Evolutionary conservation across 2,888 invertebrate species (phyloP), one percentile per base, ranked within the genome.

Genomic region (Oscheius myriophilus): DNA sequence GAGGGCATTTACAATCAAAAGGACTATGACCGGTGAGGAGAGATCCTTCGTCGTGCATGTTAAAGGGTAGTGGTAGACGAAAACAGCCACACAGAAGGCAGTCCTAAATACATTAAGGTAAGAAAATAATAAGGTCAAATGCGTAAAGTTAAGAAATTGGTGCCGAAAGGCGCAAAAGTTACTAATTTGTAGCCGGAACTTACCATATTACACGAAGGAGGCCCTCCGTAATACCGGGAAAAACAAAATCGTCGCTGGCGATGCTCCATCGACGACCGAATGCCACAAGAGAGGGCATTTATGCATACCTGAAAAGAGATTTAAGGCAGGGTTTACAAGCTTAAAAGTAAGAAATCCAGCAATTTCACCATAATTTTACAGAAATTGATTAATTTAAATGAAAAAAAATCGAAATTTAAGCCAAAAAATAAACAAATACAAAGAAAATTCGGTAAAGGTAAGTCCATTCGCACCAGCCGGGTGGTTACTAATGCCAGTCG

Each of bases 241-340:
- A 93, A 53, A 95, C 94, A 86, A 95, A 92, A 88, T 95, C 95
- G 89, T 95, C 95, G 81, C 93, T 92, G 84, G 92, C 93, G 83
- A 93, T 92, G 84, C 92, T 91, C 94, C 94, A 95, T 89, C 93
- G 92, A 87, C 94, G 91, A 85, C 92, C 92, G 87, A 94, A 93
- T 77, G 93, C 91, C 87, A 92, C 91, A 86, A 94, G 90, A 82
- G 93, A 93, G 87, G 94, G 94, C 94, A 95, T 95, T 49, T 49
- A 49, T 39, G 3, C 61, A 61, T 61, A 16, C 33, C 61, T 61
- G 39, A n/a, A 61, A 25, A 25, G 9, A 54, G n/a, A 25, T 39
- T 14, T 2, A 4, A 18, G 18, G 16, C 11, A 16, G 9, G 16
- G 0, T 18, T 4, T 11, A 18, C 18, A 14, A 46, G 18, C 16